phyloP scores from a whole-genome alignment of 2,888 invertebrate species.

The Lithophane semibrunnea region DNA sequence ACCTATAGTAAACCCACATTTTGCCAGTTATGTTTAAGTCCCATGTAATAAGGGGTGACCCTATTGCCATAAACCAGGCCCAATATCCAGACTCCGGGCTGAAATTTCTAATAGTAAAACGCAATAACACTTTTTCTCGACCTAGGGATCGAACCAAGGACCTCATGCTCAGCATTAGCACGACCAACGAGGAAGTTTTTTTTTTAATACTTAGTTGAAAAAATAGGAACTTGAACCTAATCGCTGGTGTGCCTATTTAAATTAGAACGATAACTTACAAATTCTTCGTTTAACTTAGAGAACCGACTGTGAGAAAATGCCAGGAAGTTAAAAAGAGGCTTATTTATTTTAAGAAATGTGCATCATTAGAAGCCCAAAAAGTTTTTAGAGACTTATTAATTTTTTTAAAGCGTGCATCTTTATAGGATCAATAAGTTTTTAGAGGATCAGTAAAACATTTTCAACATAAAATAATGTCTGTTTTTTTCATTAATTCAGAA shows the following conservation, averaged over 20 bases:
- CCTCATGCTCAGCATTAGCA: too few relatives aligned
- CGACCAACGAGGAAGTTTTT: too few relatives aligned
- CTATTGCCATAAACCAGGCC: neutral
- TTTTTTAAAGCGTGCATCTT: too few relatives aligned
- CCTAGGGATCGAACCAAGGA: too few relatives aligned
- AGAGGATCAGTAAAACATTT: too few relatives aligned
- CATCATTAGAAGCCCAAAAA: too few relatives aligned
- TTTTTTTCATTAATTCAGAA: neutral
- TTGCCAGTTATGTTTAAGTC: neutral
- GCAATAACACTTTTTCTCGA: too few relatives aligned
- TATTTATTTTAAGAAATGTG: neutral
- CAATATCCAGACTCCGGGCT: neutral
- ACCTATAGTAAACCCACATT: neutral
- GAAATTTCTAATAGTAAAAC: neutral
- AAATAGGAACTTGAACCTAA: neutral
- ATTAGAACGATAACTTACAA: too few relatives aligned
- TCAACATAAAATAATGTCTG: too few relatives aligned
- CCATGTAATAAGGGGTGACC: neutral
- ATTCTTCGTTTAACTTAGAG: slow-evolving; percentile 43
- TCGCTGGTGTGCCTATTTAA: neutral
- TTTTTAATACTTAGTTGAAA: neutral
- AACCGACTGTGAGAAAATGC: slow-evolving; percentile 10
- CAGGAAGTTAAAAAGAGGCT: neutral
- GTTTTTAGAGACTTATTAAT: too few relatives aligned
- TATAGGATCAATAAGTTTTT: too few relatives aligned